A percentile compares a stretch with the other conserved stretches of the same genome.
Conservation (phyloP, 2,888 invertebrate genomes). For the Caenorhabditis sp. region DNA sequence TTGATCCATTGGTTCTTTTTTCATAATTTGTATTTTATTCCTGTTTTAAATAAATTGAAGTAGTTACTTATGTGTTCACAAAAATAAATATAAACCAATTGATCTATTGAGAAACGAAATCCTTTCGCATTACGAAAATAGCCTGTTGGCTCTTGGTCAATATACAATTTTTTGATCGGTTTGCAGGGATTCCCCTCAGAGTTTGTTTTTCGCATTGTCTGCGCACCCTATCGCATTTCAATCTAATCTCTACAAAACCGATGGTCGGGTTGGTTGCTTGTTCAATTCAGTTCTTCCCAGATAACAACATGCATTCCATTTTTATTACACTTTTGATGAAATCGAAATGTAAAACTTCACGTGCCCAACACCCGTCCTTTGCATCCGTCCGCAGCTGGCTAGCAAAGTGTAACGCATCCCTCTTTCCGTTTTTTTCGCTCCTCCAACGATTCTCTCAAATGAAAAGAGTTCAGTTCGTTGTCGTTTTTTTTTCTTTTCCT, state of each 20-base stretch:
- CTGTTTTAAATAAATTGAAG: constrained; percentile 8
- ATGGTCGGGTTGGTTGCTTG: constrained; percentile 14
- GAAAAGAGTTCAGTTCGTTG: constrained; percentile 32
- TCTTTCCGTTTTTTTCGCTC: constrained; percentile 25
- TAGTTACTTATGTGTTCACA: not conserved
- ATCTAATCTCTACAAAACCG: constrained; percentile 30
- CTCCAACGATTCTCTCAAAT: not conserved
- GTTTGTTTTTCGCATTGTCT: constrained; percentile 43
- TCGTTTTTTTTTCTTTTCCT: not conserved
- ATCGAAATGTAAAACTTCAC: not conserved
- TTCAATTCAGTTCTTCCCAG: not conserved
- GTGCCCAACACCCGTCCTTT: too few species aligned
- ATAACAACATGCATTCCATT: not conserved
- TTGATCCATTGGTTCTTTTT: not conserved
- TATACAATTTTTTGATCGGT: constrained; percentile 12
- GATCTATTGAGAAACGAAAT: too few species aligned
- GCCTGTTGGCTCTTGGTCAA: not conserved
- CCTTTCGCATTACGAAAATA: not conserved
- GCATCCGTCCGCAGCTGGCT: constrained; percentile 14
- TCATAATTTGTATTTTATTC: constrained; percentile 20
- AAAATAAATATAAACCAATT: too few species aligned
- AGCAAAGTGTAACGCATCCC: constrained; percentile 39
- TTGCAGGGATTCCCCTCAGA: constrained; percentile 5
- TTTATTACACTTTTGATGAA: constrained; percentile 6
- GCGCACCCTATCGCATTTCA: constrained; percentile 46